These are phyloP conservation scores for Macrocentrus cingulum DNA, from an alignment of 1,140 invertebrate genomes.

Conservation along the genomic window DNA sequence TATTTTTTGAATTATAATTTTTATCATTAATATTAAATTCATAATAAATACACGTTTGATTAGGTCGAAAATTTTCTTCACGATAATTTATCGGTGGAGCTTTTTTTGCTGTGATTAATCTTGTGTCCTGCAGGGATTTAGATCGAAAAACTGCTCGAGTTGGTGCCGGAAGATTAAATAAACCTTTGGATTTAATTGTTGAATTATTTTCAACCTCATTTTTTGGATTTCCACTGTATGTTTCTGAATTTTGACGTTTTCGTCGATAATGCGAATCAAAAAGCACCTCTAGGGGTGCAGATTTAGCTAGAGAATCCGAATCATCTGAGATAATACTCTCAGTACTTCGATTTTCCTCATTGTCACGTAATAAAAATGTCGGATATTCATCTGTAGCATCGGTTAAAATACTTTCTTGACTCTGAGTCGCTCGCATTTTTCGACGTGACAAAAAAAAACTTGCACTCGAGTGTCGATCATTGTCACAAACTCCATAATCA, in stretches of 20 bases:
- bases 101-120: constrained; percentile 38
- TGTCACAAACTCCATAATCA: constrained; percentile 63
- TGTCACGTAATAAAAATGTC: constrained; percentile 48
- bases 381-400: constrained; percentile 70
- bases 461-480: constrained; percentile 59
- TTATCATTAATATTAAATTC: constrained; percentile 44
- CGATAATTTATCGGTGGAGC: constrained; percentile 29
- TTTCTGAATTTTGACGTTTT: constrained; percentile 49
- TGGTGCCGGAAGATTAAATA: constrained; percentile 10
- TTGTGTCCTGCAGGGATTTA: constrained; percentile 58
- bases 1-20: constrained; percentile 25
- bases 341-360: constrained; percentile 50
- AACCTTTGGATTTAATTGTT: constrained; percentile 2
- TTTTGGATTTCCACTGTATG: constrained; percentile 42
- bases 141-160: constrained; percentile 52
- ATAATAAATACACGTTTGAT: constrained; percentile 41
- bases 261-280: constrained; percentile 60
- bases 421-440: constrained; percentile 66
- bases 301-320: constrained; percentile 66
- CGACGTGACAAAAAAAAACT: constrained; percentile 59
- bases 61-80: constrained; percentile 35
- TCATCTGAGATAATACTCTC: constrained; percentile 59
- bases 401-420: constrained; percentile 76
- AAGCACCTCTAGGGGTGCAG: constrained; percentile 71
- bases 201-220: constrained; percentile 27